These are phyloP conservation scores for Papilio protenor DNA, from an alignment of 2,888 invertebrate species.

Conservation along the genomic window DNA sequence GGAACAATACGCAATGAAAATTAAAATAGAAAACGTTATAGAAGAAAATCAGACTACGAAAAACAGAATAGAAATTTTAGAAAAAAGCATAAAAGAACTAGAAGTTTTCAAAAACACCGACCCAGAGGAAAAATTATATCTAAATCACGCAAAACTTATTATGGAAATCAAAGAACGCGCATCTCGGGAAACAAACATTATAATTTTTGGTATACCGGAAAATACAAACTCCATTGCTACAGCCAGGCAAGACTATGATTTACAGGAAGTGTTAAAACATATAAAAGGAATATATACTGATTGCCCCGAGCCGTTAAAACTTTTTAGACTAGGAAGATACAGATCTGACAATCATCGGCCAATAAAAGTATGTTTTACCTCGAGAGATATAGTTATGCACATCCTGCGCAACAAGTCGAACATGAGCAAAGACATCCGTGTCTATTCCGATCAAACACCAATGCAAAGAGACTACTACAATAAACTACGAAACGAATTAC, in stretches of 20 bases:
- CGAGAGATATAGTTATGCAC: background rate
- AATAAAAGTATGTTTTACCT: background rate
- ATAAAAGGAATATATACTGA: conserved; percentile 31
- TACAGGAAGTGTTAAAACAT: background rate
- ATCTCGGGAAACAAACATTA: conserved; percentile 2
- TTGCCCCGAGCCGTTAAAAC: conserved; percentile 47
- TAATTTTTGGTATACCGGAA: conserved; percentile 3
- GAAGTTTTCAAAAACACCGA: background rate
- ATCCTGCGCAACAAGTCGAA: background rate
- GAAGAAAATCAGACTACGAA: background rate
- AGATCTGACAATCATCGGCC: conserved; percentile 40
- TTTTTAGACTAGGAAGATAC: conserved; percentile 49
- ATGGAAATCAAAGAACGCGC: background rate
- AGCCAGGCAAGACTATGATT: background rate
- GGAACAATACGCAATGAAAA: background rate
- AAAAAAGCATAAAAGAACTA: background rate
- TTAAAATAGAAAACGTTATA: background rate
- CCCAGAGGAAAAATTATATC: background rate
- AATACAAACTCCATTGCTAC: background rate
- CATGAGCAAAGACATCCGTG: background rate
- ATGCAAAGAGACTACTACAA: conserved; percentile 47
- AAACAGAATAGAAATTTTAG: background rate
- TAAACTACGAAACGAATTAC: conserved; percentile 38
- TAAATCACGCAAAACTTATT: background rate
- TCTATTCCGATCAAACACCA: conserved; percentile 49